Evolutionary conservation across 2,113 vertebrate genomes (phyloP).

Genomic region (Dasypus novemcinctus): DNA sequence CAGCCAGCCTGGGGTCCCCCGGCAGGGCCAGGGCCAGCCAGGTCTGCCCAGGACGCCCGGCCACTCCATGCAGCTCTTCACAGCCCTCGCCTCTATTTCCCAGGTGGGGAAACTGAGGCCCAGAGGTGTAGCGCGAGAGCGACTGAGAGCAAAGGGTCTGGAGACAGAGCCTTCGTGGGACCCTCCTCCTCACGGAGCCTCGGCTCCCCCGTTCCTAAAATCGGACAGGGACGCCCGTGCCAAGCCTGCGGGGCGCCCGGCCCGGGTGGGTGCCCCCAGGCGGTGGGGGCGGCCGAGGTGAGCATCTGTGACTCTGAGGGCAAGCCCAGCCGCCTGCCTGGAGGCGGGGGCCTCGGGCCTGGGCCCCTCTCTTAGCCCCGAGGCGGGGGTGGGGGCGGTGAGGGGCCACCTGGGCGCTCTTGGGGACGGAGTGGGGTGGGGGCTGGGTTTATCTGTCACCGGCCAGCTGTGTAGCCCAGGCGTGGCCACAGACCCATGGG

Average conservation of each 20-base stretch:
- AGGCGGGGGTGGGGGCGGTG: too few species aligned
- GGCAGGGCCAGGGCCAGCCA: neutral
- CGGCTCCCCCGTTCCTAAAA: neutral
- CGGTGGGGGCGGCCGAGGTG: neutral
- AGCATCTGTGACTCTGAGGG: neutral
- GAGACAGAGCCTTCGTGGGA: neutral
- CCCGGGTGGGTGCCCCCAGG: neutral
- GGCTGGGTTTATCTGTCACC: neutral
- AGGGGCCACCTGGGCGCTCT: neutral
- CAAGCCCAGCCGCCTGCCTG: neutral
- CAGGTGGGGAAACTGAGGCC: neutral
- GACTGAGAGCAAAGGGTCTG: neutral
- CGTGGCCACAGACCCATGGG: too few species aligned
- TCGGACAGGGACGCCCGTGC: fast-evolving
- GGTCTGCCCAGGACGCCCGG: neutral
- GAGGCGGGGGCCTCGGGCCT: neutral
- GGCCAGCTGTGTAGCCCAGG: neutral
- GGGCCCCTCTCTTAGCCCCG: too few species aligned
- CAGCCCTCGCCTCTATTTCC: neutral
- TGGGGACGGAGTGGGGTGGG: neutral
- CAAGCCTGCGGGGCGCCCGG: neutral
- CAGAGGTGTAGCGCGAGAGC: too few species aligned
- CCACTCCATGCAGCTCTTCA: neutral
- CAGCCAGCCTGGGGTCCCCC: neutral
- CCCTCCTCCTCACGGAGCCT: neutral